Evolutionary conservation across 1,140 invertebrate genomes (phyloP).

Genomic region (Apocrypta bakeri): DNA sequence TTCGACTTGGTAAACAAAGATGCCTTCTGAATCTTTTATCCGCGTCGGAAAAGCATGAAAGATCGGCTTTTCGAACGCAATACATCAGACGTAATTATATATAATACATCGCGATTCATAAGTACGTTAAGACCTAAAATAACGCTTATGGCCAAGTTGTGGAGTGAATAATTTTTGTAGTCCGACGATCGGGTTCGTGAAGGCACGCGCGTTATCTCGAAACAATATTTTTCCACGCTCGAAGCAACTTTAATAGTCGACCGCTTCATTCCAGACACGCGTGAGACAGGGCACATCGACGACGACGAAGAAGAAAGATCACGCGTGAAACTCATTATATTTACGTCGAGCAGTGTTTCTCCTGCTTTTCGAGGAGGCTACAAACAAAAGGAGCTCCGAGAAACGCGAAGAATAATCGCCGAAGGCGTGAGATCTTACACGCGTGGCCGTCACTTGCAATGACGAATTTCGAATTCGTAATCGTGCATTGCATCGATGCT

Average conservation of each 20-base stretch:
- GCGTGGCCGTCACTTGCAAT: slow-evolving; percentile 39
- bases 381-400: too few relatives aligned
- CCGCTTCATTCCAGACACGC: slow-evolving; percentile 25
- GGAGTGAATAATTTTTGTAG: too few relatives aligned
- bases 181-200: neutral
- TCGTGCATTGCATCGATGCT: slow-evolving; percentile 37
- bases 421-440: slow-evolving; percentile 55
- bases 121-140: too few relatives aligned
- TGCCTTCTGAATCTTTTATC: slow-evolving; percentile 45
- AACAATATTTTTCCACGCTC: neutral
- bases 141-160: too few relatives aligned
- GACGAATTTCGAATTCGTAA: slow-evolving; percentile 71
- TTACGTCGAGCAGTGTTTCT: too few relatives aligned
- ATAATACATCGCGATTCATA: too few relatives aligned
- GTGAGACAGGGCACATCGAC: too few relatives aligned
- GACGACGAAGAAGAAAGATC: neutral
- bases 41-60: neutral
- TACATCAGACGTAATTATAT: slow-evolving; percentile 46
- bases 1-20: slow-evolving; percentile 35
- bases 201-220: slow-evolving; percentile 13
- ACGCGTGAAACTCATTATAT: neutral
- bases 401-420: slow-evolving; percentile 12
- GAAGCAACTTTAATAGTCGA: too few relatives aligned
- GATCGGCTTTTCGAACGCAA: neutral
- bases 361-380: too few relatives aligned